Conservation (phyloP, 2,797 vertebrate species). For the Pogoniulus pusillus region DNA sequence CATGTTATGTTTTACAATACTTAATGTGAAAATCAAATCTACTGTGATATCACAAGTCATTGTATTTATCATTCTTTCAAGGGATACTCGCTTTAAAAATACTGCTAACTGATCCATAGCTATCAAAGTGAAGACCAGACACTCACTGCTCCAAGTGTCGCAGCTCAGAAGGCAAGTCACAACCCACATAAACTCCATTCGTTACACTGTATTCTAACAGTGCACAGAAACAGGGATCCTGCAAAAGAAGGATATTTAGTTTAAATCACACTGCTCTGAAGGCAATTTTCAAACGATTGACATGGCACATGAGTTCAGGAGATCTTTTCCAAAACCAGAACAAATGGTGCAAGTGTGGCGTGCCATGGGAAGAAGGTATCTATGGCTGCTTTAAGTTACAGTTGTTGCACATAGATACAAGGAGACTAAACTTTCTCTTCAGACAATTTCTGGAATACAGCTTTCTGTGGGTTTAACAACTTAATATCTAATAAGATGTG, state of each 20-base stretch:
- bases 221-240: slow-evolving; percentile 91
- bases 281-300: neutral
- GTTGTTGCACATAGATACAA: accelerated
- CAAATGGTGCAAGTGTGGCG: neutral
- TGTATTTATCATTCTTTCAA: neutral
- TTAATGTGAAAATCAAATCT: neutral
- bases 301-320: neutral
- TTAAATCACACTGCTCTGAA: neutral
- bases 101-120: neutral
- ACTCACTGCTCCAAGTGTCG: slow-evolving; percentile 74
- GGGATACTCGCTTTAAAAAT: neutral
- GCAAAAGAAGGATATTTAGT: neutral
- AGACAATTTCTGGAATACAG: neutral
- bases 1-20: neutral
- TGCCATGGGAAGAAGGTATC: neutral
- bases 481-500: too few species aligned
- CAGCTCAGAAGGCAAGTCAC: slow-evolving; percentile 85
- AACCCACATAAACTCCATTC: slow-evolving; percentile 88
- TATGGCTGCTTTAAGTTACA: neutral
- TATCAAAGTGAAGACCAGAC: neutral
- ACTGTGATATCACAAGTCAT: neutral
- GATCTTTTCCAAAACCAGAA: neutral
- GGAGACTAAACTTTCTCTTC: neutral
- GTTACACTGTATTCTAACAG: slow-evolving; percentile 86
- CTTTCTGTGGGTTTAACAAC: neutral